Evolutionary conservation across 2,113 vertebrate genomes (phyloP), one percentile per base, ranked within the genome.

Genomic region (Oceanites oceanicus): DNA sequence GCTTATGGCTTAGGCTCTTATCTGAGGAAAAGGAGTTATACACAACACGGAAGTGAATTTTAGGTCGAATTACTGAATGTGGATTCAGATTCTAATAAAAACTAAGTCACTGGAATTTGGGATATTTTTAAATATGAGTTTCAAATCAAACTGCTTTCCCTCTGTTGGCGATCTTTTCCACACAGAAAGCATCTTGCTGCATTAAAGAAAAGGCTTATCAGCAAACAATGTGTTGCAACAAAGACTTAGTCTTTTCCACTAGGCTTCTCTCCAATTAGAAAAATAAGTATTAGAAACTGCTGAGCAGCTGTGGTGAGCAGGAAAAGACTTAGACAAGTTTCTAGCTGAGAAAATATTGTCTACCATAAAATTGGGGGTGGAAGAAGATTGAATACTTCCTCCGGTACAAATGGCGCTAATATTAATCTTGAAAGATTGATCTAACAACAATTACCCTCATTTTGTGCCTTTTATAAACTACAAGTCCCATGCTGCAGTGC

Each of bases 71-170:
- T 96, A 85, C 55, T 55, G 79, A 74, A 87, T 94, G 38, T n/a
- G n/a, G 44, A 73, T 42, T 86, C 72, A 87, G 66, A 86, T 66
- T 80, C 50, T 87, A 90, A 52, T 80, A 59, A 95, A 92, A 94
- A 53, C 25, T 30, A 92, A 53, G 15, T 53, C 70, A 52, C 20
- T 55, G 68, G 70, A 22, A 83, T 76, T 92, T 82, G 50, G 45
- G 42, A 62, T 91, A 70, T 77, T 91, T 89, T 96, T 79, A 92
- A 97, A 96, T 55, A 78, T 44, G 50, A 56, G 4, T 72, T 97
- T 92, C 74, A 88, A 95, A 93, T 82, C n/a, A 84, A 97, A 76
- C 44, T 92, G 22, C 52, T 96, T 89, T 89, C 65, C 79, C 49
- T 93, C 68, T 70, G 14, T 72, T 94, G 75, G 38, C 7, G 42